Conservation (phyloP, 1,140 invertebrate genomes). For the Mactra quadrangularis region DNA sequence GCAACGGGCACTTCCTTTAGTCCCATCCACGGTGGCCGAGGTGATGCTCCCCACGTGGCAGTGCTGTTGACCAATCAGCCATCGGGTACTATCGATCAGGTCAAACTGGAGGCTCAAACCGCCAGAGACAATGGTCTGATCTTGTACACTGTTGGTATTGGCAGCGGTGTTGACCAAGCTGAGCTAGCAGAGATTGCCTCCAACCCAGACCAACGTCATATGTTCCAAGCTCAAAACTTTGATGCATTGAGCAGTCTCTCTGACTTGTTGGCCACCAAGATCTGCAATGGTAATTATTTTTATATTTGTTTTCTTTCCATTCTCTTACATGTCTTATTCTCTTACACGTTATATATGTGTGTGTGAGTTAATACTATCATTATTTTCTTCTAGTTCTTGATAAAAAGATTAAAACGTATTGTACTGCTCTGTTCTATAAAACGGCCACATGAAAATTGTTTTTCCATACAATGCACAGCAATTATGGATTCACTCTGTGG, state of each 20-base stretch:
- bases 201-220: conserved; percentile 70
- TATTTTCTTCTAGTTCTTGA: background rate
- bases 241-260: conserved; percentile 66
- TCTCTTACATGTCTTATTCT: too few relatives aligned
- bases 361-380: background rate
- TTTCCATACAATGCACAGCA: too few relatives aligned
- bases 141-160: conserved; percentile 76
- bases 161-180: conserved; percentile 66
- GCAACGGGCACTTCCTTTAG: conserved; percentile 72
- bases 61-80: conserved; percentile 73
- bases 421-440: background rate
- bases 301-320: too few relatives aligned
- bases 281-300: conserved; percentile 79
- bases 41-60: conserved; percentile 68
- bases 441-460: too few relatives aligned
- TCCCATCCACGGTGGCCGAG: conserved; percentile 70
- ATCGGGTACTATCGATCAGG: conserved; percentile 67
- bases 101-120: conserved; percentile 71
- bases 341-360: background rate
- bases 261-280: conserved; percentile 68
- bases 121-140: conserved; percentile 72
- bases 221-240: conserved; percentile 72
- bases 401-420: too few relatives aligned
- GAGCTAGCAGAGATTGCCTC: conserved; percentile 73
- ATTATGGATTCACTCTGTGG: too few relatives aligned